Percentiles rank a stretch among this genome's conserved stretches.
Conservation (phyloP, 2,797 vertebrate species). For the Xiphophorus birchmanni region DNA sequence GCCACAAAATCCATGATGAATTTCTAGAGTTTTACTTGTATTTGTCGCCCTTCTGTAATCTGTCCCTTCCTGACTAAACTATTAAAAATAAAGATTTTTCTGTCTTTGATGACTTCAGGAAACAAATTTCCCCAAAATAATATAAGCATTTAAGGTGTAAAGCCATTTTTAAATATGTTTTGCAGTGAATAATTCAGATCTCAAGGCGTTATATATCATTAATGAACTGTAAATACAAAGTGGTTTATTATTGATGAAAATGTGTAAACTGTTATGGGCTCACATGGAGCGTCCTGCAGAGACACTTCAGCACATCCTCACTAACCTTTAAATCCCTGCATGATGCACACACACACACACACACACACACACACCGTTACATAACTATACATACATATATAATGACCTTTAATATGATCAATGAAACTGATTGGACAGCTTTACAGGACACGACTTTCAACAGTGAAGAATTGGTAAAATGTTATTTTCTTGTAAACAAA, state of each 20-base stretch:
- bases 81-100: background rate
- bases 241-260: conserved; percentile 46
- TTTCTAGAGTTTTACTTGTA: background rate
- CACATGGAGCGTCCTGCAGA: conserved; percentile 58
- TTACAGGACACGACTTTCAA: background rate
- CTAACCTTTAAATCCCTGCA: conserved; percentile 72
- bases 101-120: background rate
- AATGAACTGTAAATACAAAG: conserved; percentile 35
- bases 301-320: conserved; percentile 68
- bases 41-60: background rate
- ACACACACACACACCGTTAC: conserved; percentile 6
- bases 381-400: background rate
- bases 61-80: background rate
- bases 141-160: too few species aligned
- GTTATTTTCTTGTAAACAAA: background rate
- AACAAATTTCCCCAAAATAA: too few species aligned
- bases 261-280: conserved; percentile 33
- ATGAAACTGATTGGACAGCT: background rate
- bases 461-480: background rate
- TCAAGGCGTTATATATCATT: conserved; percentile 11
- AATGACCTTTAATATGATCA: background rate
- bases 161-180: background rate
- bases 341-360: conserved; percentile 34
- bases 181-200: background rate
- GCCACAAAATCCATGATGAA: background rate